Evolutionary conservation across 2,888 invertebrate species (phyloP), one percentile per base, ranked within the genome.

Genomic region (Erebia aethiops): DNA sequence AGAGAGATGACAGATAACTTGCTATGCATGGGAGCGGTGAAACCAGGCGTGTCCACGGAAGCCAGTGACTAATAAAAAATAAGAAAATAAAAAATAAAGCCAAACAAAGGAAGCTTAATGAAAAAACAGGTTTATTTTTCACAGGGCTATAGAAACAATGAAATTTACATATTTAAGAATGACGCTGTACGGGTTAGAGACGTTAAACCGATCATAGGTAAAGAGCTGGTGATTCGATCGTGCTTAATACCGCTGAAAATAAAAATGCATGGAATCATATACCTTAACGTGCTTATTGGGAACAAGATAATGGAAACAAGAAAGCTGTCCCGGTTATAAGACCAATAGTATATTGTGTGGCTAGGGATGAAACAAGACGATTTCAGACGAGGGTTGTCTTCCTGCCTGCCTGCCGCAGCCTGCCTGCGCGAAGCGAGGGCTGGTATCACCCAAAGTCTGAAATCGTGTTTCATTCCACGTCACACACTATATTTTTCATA

Each of bases 71-170:
- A 62, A 62, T 49, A 49, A 26, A 26, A 26, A 26, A 54, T 52
- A 35, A 64, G 51, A 51, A 63, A 63, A 63, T 63, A 51, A 63
- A 35, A 67, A 67, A n/a, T 58, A 26, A 26, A 60, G 16, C 54
- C 21, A 57, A 68, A 62, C 62, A 63, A 68, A 68, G 60, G 64
- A 67, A 62, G 56, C 62, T 11, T 35, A 9, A 16, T 11, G n/a
- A 64, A 46, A 35, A 64, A 52, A 66, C 66, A 56, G 43, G 65
- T 66, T 63, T 49, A 60, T 68, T 70, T 72, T 67, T 70, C 70
- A 65, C 70, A 71, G 18, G 16, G 49, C 57, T 61, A 61, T 18
- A 57, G 61, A 67, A 62, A 73, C 73, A 73, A 73, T 73, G 73
- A 68, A 66, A 70, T 65, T 65, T 73, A 46, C 73, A 73, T 73